Evolutionary conservation across 2,113 vertebrate genomes (phyloP).

Genomic region (Catharus bicknelli): DNA sequence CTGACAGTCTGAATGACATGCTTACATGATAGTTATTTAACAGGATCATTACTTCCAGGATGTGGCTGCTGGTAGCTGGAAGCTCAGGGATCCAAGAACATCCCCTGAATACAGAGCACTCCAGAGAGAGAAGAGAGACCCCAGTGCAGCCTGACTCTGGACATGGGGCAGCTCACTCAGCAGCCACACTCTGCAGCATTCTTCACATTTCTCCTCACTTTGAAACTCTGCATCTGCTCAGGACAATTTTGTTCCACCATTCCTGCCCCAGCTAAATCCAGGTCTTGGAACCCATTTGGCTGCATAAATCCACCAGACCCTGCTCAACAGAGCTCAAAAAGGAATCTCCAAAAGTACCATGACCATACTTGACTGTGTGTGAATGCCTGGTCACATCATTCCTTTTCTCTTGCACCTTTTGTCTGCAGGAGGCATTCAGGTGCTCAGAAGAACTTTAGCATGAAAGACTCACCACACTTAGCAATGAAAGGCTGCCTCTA

Average conservation of each 20-base stretch:
- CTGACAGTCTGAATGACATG: neutral
- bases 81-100: neutral
- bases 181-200: neutral
- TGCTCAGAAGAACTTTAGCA: neutral
- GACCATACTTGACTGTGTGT: fast-evolving
- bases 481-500: neutral
- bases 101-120: neutral
- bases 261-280: neutral
- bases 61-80: neutral
- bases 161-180: fast-evolving
- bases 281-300: neutral
- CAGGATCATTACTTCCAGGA: neutral
- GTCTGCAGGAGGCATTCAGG: neutral
- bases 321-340: neutral
- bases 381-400: neutral
- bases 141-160: fast-evolving
- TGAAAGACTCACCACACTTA: neutral
- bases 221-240: neutral
- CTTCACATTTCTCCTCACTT: fast-evolving
- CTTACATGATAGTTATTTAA: neutral
- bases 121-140: neutral
- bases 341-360: fast-evolving
- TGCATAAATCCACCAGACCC: neutral
- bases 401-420: neutral
- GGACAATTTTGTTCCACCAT: neutral